These are phyloP conservation scores for Elgaria multicarinata DNA, from an alignment of 2,113 vertebrate species.

Conservation along the genomic window DNA sequence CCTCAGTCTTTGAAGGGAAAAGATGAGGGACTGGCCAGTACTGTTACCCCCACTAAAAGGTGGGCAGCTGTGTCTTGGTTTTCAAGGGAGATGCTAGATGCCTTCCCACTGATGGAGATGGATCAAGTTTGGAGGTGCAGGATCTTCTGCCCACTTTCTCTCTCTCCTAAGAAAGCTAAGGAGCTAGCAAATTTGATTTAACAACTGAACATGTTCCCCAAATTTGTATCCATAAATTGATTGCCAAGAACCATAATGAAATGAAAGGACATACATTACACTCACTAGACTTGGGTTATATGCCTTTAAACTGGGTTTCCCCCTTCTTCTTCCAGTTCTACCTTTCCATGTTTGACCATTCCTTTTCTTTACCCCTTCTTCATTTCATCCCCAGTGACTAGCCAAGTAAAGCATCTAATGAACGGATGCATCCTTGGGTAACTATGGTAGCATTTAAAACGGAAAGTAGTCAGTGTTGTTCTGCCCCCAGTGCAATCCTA, in stretches of 20 bases:
- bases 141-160: neutral
- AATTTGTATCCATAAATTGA: too few species aligned
- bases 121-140: neutral
- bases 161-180: neutral
- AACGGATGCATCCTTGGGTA: neutral
- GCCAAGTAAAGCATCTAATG: neutral
- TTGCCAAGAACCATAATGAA: neutral
- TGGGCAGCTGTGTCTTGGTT: neutral
- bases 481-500: too few species aligned
- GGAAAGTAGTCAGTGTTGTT: too few species aligned
- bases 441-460: neutral
- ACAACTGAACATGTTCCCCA: neutral
- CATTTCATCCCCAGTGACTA: rapidly evolving
- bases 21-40: neutral
- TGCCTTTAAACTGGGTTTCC: neutral
- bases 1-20: neutral
- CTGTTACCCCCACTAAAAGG: neutral
- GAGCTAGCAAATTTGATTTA: neutral
- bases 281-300: neutral
- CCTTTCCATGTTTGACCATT: neutral
- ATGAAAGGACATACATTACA: neutral
- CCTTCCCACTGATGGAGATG: too few species aligned
- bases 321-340: neutral
- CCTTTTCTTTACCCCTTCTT: neutral
- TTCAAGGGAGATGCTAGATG: neutral